Evolutionary conservation across 1,140 invertebrate species (phyloP), one percentile per base, ranked within the genome.

Genomic region (Drosophila prosaltans): DNA sequence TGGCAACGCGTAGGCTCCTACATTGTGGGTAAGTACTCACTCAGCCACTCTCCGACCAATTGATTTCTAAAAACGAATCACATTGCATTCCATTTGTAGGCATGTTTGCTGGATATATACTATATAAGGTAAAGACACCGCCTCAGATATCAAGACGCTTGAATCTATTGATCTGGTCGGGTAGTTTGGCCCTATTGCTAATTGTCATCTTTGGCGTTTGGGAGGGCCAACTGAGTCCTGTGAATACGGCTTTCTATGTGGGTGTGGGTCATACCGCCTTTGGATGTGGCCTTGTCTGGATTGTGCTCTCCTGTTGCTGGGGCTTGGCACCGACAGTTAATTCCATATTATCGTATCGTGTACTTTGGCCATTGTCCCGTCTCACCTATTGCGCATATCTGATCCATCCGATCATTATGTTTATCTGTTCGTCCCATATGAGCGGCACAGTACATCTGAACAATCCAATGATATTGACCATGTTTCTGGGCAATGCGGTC

Each of bases 331-430:
- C 95, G 51, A 94, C 95, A 28, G 92, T 97, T 10, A 95, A 97
- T 92, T 94, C 94, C 0, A 92, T 97, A 24, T 93, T 98, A 21
- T 97, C 97, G 0, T 97, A 97, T 92, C 94, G 95, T 43, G 94
- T 96, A 0, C 94, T 97, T 45, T 94, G 97, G 75, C 97, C 97
- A 0, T 93, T 98, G n/a, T 97, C 96, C 74, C 94, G 97, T 60
- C 94, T 98, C 40, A 98, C 97, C 1, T 98, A 98, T 92, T 97
- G 96, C 91, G 96, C 97, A 7, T 99, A 98, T 92, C 94, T 98
- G 28, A 94, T 98, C 10, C 97, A 98, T 93, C 97, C 97, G 7
- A 94, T 97, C 68, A 94, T 97, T 68, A 97, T 97, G 96, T 95
- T 95, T 92, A 94, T 96, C 48, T 96, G 95, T 11, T 94, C 95